These are phyloP conservation scores for Momotus momota DNA, from an alignment of 2,797 vertebrate genomes.

Conservation along the genomic window DNA sequence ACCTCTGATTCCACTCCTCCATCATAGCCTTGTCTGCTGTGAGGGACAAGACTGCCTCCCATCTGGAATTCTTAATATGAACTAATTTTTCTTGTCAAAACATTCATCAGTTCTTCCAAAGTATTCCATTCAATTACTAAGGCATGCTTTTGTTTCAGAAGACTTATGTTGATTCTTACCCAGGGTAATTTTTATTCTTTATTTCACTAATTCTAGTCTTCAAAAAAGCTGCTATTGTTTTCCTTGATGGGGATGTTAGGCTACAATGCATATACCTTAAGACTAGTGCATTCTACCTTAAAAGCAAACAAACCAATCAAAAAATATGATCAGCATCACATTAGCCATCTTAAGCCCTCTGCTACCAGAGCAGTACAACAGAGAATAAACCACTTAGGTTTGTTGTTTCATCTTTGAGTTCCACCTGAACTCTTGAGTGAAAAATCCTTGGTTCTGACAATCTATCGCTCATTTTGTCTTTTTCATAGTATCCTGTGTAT, in stretches of 20 bases:
- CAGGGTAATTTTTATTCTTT: background rate
- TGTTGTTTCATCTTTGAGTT: background rate
- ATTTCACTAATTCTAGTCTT: background rate
- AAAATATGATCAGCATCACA: background rate
- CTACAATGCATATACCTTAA: background rate
- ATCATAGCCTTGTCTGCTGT: background rate
- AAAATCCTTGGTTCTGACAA: background rate
- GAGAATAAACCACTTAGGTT: background rate
- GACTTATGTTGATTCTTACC: background rate
- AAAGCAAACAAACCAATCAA: background rate
- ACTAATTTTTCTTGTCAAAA: background rate
- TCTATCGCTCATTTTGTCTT: background rate
- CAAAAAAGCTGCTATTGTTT: background rate
- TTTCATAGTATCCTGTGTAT: background rate
- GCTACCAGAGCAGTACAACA: background rate
- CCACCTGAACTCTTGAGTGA: background rate
- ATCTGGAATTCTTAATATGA: background rate
- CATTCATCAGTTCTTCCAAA: background rate
- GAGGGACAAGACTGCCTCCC: background rate
- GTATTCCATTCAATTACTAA: background rate
- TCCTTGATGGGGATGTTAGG: background rate
- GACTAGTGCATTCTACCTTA: background rate
- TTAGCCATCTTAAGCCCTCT: background rate
- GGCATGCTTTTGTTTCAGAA: background rate
- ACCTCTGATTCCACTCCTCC: background rate